Conservation (phyloP, 2,113 vertebrate species). For the Polyodon spathula region DNA sequence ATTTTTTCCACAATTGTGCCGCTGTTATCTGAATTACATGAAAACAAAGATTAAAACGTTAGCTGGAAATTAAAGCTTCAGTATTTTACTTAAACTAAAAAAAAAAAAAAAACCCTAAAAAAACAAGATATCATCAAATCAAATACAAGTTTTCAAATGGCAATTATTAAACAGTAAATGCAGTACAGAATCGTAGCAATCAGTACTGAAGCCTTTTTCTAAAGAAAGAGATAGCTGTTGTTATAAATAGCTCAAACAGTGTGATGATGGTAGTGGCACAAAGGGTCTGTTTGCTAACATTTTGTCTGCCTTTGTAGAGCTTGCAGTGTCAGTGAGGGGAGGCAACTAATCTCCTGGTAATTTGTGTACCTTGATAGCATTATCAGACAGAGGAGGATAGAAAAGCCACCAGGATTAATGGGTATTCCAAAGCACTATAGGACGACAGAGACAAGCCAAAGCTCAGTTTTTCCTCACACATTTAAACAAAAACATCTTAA, state of each 20-base stretch:
- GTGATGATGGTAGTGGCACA: neutral
- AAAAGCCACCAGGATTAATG: neutral
- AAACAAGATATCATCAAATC: no score
- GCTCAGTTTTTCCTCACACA: neutral
- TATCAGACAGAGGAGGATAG: neutral
- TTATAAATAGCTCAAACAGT: no score
- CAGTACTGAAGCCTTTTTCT: no score
- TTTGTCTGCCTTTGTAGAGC: neutral
- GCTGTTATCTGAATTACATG: no score
- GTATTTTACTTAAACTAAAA: no score
- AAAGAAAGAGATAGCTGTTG: no score
- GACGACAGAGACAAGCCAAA: neutral
- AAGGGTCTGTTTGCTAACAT: neutral
- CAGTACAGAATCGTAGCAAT: no score
- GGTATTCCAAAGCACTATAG: neutral
- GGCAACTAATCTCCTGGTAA: neutral
- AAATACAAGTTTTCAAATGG: no score
- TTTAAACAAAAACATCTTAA: slow-evolving; percentile 8
- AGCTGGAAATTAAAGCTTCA: neutral
- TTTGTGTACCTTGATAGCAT: neutral
- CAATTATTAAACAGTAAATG: no score
- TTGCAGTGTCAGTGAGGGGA: neutral
- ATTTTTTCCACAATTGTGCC: no score
- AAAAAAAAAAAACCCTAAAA: no score
- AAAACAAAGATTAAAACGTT: neutral